Percentiles rank a stretch among this genome's conserved stretches.
Conservation (phyloP, 1,140 invertebrate genomes). For the Leucophenga varia region DNA sequence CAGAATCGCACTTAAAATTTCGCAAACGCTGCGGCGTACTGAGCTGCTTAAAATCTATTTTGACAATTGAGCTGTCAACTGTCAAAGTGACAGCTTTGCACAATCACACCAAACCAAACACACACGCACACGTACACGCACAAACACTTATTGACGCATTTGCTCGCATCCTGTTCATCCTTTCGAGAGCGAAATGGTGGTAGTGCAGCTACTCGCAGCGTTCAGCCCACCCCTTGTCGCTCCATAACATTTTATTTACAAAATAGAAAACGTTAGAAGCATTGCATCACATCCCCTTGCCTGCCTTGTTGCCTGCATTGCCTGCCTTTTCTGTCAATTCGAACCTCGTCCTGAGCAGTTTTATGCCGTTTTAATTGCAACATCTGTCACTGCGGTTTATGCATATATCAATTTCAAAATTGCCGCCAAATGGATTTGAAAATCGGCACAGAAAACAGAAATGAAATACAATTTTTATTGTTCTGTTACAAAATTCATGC, state of each 20-base stretch:
- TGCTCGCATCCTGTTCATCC: background rate
- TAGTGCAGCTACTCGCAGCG: constrained; percentile 7
- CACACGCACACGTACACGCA: constrained; percentile 5
- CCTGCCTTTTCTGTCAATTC: constrained; percentile 1
- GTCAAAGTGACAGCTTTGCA: constrained; percentile 41
- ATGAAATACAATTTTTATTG: constrained; percentile 35
- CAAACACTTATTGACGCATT: background rate
- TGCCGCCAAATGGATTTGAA: constrained; percentile 35
- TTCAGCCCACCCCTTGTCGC: background rate
- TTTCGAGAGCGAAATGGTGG: background rate
- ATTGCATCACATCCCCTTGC: constrained; percentile 1
- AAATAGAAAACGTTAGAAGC: constrained; percentile 7
- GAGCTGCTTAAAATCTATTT: constrained; percentile 52
- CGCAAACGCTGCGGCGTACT: no score
- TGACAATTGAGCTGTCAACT: constrained; percentile 54
- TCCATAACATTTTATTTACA: no score
- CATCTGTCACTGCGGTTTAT: constrained; percentile 56
- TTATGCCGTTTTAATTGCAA: constrained; percentile 56
- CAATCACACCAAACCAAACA: constrained; percentile 43
- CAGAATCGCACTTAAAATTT: background rate
- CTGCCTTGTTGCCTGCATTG: constrained; percentile 2
- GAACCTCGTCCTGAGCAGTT: constrained; percentile 26
- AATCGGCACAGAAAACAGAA: background rate
- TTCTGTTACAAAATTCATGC: constrained; percentile 32
- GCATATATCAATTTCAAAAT: constrained; percentile 53